Percentiles rank a stretch among this genome's conserved stretches.
phyloP scores from a whole-genome alignment of 2,888 invertebrate genomes.

The Hypomecis punctinalis region DNA sequence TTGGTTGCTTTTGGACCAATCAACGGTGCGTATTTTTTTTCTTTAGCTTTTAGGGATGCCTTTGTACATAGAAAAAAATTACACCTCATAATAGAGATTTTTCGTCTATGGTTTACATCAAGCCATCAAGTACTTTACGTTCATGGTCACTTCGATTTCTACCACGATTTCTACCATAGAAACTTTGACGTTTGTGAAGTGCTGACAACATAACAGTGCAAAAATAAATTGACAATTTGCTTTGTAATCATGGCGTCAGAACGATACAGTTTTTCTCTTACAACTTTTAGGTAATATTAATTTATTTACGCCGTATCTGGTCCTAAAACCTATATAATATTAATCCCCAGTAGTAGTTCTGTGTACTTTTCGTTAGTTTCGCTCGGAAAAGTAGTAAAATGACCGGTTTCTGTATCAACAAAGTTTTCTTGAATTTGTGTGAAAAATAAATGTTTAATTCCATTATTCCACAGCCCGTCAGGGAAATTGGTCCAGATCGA shows the following conservation, averaged over 20 bases:
- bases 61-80: background rate
- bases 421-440: constrained; percentile 36
- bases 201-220: constrained; percentile 57
- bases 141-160: no score
- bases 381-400: constrained; percentile 9
- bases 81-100: no score
- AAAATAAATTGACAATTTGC: constrained; percentile 66
- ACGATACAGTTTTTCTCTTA: constrained; percentile 98
- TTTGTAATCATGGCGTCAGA: constrained; percentile 95
- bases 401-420: constrained; percentile 20
- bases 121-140: no score
- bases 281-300: constrained; percentile 85
- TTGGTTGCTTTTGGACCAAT: constrained; percentile 53
- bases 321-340: constrained; percentile 10
- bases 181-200: constrained; percentile 34
- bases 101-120: constrained; percentile 3
- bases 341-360: background rate
- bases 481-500: constrained; percentile 99
- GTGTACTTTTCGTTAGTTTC: background rate
- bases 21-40: background rate
- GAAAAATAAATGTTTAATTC: constrained; percentile 37
- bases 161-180: background rate
- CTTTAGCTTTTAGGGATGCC: background rate
- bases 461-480: constrained; percentile 92
- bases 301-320: constrained; percentile 52